A percentile compares a stretch with the other conserved stretches of the same genome.
These are phyloP conservation scores for Ditylenchus dipsaci DNA, from an alignment of 1,140 invertebrate species.

Conservation along the genomic window DNA sequence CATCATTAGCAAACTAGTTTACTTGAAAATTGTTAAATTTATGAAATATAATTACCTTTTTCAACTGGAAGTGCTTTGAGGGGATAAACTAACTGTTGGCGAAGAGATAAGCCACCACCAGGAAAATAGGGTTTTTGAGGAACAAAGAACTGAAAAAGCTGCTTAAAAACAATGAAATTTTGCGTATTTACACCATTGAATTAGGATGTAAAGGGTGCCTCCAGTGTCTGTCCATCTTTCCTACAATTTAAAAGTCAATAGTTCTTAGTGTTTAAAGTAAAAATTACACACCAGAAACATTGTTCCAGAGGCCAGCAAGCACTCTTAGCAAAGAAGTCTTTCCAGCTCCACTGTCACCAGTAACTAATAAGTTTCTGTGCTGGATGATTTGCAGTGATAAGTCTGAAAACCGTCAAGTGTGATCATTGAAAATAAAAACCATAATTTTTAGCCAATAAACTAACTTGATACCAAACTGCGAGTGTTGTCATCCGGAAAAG, in stretches of 20 bases:
- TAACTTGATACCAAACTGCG: slow-evolving; percentile 36
- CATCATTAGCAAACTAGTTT: too few relatives aligned
- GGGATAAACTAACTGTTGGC: slow-evolving; percentile 63
- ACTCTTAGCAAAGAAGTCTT: slow-evolving; percentile 66
- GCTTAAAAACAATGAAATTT: too few relatives aligned
- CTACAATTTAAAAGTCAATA: slow-evolving; percentile 21
- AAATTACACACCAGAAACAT: slow-evolving; percentile 47
- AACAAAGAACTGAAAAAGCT: slow-evolving; percentile 59
- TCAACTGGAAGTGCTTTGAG: slow-evolving; percentile 53
- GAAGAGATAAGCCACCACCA: slow-evolving; percentile 61
- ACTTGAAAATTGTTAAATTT: too few relatives aligned
- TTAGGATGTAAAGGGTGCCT: slow-evolving; percentile 48
- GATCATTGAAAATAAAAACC: too few relatives aligned
- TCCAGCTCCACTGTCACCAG: slow-evolving; percentile 65
- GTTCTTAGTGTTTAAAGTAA: not conserved
- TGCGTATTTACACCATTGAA: slow-evolving; percentile 33
- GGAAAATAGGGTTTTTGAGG: slow-evolving; percentile 67
- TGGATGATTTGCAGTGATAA: slow-evolving; percentile 61
- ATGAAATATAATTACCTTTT: slow-evolving; percentile 35
- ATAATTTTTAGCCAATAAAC: not conserved
- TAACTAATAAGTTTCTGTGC: slow-evolving; percentile 63
- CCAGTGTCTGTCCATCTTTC: slow-evolving; percentile 58
- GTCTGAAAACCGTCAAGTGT: slow-evolving; percentile 59
- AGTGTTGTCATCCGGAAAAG: slow-evolving; percentile 43
- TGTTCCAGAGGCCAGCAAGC: slow-evolving; percentile 64